phyloP scores from a whole-genome alignment of 2,113 vertebrate species.

The Cygnus atratus region DNA sequence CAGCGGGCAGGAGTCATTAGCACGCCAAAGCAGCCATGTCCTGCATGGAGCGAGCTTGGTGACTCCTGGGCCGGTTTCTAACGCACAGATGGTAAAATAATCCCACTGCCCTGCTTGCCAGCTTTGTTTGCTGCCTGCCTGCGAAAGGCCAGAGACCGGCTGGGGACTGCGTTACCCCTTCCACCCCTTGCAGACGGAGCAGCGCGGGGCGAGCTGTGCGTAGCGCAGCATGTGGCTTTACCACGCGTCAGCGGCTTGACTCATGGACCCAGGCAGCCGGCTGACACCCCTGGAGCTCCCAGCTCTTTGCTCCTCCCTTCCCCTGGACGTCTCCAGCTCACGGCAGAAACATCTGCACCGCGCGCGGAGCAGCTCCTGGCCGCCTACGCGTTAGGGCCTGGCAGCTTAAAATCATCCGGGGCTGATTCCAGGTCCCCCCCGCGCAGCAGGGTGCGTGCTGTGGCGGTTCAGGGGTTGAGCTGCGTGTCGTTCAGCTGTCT shows the following conservation, averaged over 20 bases:
- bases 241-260: conserved; percentile 59
- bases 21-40: conserved; percentile 29
- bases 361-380: not conserved
- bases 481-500: conserved; percentile 27
- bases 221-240: conserved; percentile 65
- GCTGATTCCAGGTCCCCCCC: not conserved
- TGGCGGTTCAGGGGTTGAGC: not conserved
- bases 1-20: not conserved
- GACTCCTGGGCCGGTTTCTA: conserved; percentile 70
- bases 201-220: conserved; percentile 4
- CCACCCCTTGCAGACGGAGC: conserved; percentile 21
- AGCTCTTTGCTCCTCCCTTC: conserved; percentile 36
- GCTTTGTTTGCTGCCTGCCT: conserved; percentile 63
- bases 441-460: not conserved
- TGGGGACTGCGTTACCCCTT: conserved; percentile 45
- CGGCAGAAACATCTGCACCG: conserved; percentile 57
- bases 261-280: conserved; percentile 57
- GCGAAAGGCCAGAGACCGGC: conserved; percentile 25
- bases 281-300: conserved; percentile 62
- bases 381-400: not conserved
- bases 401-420: conserved; percentile 14
- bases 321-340: conserved; percentile 31
- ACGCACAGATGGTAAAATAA: conserved; percentile 70
- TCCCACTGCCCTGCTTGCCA: conserved; percentile 65
- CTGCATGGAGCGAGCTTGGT: conserved; percentile 19